Percentiles rank a stretch among this genome's conserved stretches.
phyloP scores from a whole-genome alignment of 1,140 invertebrate genomes.

The Sarcophaga peregrina region DNA sequence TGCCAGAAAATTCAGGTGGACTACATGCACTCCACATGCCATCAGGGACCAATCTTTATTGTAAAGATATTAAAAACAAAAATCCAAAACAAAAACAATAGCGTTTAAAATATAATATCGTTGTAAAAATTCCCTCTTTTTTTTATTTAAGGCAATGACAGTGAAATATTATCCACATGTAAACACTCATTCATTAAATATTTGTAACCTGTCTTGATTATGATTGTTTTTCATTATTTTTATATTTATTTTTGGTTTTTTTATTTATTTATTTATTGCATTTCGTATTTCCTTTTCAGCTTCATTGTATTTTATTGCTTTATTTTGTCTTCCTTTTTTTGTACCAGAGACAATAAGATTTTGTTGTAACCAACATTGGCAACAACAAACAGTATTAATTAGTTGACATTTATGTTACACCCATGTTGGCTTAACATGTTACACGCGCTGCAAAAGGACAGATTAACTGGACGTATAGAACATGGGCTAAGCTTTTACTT shows the following conservation, averaged over 20 bases:
- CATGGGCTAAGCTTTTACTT: too few species aligned
- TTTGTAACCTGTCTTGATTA: slow-evolving; percentile 36
- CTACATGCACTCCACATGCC: not conserved
- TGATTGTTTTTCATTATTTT: slow-evolving; percentile 41
- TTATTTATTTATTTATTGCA: not conserved
- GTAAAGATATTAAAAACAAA: not conserved
- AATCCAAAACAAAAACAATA: not conserved
- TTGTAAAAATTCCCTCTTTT: not conserved
- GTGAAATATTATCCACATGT: slow-evolving; percentile 40
- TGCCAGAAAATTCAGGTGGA: slow-evolving; percentile 3
- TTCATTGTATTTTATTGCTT: not conserved
- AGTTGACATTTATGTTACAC: slow-evolving; percentile 40
- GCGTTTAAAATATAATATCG: not conserved
- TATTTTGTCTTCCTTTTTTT: not conserved
- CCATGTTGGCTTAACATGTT: slow-evolving; percentile 27
- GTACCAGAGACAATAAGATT: not conserved
- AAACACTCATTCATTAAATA: slow-evolving; percentile 41
- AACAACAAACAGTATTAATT: slow-evolving; percentile 31
- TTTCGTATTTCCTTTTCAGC: not conserved
- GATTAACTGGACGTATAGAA: not conserved
- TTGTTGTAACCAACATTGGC: slow-evolving; percentile 6
- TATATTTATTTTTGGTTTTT: not conserved
- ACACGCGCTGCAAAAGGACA: not conserved
- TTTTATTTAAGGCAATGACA: slow-evolving; percentile 21
- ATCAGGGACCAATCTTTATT: not conserved